These are phyloP conservation scores for Chondrosia reniformis DNA, from an alignment of 37 sponge, comb jelly and placozoan species.

Conservation along the genomic window DNA sequence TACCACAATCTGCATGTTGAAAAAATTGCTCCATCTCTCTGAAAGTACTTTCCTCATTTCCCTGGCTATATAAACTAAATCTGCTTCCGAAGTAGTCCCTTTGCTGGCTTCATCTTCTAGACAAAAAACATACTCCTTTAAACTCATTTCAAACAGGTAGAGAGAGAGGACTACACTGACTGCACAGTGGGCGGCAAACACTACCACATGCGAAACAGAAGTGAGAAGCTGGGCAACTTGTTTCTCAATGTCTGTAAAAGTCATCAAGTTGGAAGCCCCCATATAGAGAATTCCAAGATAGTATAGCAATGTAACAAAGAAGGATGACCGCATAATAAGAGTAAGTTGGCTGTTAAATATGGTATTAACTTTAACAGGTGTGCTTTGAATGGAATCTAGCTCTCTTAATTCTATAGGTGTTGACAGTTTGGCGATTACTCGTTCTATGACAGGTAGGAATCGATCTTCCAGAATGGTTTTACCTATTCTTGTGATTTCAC, in stretches of 20 bases:
- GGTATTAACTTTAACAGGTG: background rate
- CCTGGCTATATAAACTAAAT: background rate
- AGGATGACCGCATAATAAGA: background rate
- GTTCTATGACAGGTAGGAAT: background rate
- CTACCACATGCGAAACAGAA: background rate
- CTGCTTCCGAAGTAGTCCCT: no score
- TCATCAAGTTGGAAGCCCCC: background rate
- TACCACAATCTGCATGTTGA: background rate
- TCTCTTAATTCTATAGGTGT: background rate
- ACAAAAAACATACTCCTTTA: background rate
- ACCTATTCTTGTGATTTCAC: background rate
- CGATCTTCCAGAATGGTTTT: background rate
- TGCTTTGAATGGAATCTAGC: background rate
- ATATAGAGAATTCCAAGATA: background rate
- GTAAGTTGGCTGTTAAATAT: background rate
- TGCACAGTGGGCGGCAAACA: background rate
- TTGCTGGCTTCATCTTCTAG: background rate
- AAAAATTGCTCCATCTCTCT: background rate
- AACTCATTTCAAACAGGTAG: slow-evolving; percentile 19
- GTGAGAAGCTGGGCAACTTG: background rate
- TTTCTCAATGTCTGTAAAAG: background rate
- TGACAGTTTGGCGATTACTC: background rate
- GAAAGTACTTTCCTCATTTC: background rate
- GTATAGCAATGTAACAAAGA: background rate
- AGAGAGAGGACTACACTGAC: background rate